These are phyloP conservation scores for Drosophila tropicalis DNA, from an alignment of 1,140 invertebrate species.

Conservation along the genomic window DNA sequence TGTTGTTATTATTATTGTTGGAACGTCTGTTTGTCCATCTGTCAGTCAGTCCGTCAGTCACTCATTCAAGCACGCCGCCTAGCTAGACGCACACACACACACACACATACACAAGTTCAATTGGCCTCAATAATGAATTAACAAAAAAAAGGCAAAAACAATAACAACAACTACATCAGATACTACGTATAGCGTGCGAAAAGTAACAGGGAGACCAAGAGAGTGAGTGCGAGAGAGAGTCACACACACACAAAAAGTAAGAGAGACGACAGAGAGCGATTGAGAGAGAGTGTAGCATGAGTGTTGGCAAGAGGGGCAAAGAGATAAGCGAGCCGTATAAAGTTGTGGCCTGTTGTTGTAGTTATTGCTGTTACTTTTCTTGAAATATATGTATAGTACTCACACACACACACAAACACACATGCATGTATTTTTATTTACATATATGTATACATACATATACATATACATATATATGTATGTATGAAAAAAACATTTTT, in stretches of 20 bases:
- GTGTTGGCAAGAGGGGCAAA: constrained; percentile 17
- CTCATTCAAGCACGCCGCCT: constrained; percentile 71
- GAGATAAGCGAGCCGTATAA: constrained; percentile 65
- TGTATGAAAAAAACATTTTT: constrained; percentile 15
- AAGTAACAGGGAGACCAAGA: constrained; percentile 38
- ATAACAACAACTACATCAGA: constrained; percentile 39
- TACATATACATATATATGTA: neutral
- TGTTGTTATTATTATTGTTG: constrained; percentile 27
- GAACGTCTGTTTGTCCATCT: constrained; percentile 38
- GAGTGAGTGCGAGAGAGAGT: neutral
- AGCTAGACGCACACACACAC: constrained; percentile 55
- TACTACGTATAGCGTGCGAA: constrained; percentile 63
- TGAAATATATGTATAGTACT: neutral
- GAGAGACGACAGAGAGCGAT: constrained; percentile 12
- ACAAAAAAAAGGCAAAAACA: constrained; percentile 62
- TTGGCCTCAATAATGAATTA: constrained; percentile 81
- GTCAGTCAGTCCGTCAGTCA: constrained; percentile 68
- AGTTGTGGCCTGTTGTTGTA: constrained; percentile 52
- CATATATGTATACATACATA: neutral
- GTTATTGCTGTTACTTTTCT: constrained; percentile 33
- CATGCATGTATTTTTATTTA: neutral
- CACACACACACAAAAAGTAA: too few relatives aligned
- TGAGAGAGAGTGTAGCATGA: constrained; percentile 14
- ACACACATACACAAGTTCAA: constrained; percentile 71
- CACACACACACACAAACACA: neutral